These are phyloP conservation scores for Notoglanidium macrostoma DNA, from an alignment of 2,797 vertebrate genomes.

Conservation along the genomic window DNA sequence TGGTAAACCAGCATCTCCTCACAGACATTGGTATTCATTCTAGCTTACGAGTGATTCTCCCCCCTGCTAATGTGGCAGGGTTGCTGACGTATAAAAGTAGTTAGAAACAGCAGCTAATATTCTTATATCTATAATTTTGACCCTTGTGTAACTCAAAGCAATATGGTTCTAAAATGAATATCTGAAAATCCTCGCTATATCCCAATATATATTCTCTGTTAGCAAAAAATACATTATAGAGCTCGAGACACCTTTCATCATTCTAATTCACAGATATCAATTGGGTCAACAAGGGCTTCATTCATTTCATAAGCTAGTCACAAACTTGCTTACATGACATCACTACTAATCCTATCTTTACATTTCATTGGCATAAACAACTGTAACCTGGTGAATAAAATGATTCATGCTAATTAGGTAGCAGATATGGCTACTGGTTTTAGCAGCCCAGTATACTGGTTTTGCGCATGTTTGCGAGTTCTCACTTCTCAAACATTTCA, in stretches of 20 bases:
- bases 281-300: not conserved
- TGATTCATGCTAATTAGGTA: not conserved
- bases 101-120: too few relatives aligned
- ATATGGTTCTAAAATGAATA: too few relatives aligned
- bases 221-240: not conserved
- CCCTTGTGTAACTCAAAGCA: too few relatives aligned
- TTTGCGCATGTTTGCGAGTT: not conserved
- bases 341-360: not conserved
- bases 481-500: not conserved
- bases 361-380: not conserved
- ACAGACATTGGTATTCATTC: too few relatives aligned
- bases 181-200: too few relatives aligned
- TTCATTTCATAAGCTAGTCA: not conserved
- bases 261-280: not conserved
- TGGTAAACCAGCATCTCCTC: too few relatives aligned
- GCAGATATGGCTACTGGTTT: not conserved
- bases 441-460: not conserved
- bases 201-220: not conserved
- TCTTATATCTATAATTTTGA: too few relatives aligned
- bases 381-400: not conserved
- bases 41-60: too few relatives aligned
- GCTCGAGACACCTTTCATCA: not conserved
- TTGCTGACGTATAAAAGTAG: too few relatives aligned
- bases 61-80: too few relatives aligned
- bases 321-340: not conserved